A percentile compares a stretch with the other conserved stretches of the same genome.
Conservation (phyloP, 2,113 vertebrate genomes). For the Elgaria multicarinata region DNA sequence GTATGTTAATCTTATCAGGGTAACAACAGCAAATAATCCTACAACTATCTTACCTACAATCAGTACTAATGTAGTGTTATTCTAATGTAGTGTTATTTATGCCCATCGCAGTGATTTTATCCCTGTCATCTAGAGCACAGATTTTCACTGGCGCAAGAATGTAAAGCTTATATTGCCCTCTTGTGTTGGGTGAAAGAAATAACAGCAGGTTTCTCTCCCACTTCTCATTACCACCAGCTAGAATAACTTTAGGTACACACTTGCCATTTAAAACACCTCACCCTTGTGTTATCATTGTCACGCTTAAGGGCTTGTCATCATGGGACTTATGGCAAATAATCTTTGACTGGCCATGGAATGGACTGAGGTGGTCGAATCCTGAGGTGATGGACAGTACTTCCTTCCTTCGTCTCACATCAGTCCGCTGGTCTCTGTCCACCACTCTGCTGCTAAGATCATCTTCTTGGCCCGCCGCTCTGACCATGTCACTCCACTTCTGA, state of each 20-base stretch:
- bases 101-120: background rate
- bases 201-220: background rate
- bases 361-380: background rate
- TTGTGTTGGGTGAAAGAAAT: slow-evolving; percentile 27
- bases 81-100: slow-evolving; percentile 1
- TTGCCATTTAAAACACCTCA: background rate
- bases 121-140: background rate
- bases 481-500: too few relatives aligned
- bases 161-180: slow-evolving; percentile 37
- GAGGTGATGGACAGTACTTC: background rate
- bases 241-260: background rate
- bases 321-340: background rate
- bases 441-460: too few relatives aligned
- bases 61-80: too few relatives aligned
- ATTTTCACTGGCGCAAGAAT: background rate
- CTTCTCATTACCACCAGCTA: background rate
- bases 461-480: too few relatives aligned
- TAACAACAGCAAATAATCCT: background rate
- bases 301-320: background rate
- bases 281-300: background rate
- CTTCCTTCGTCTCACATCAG: too few relatives aligned
- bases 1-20: background rate
- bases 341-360: background rate
- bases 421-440: too few relatives aligned
- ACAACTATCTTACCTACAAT: background rate